Conservation (phyloP, 2,797 vertebrate species). For the Columba guinea region DNA sequence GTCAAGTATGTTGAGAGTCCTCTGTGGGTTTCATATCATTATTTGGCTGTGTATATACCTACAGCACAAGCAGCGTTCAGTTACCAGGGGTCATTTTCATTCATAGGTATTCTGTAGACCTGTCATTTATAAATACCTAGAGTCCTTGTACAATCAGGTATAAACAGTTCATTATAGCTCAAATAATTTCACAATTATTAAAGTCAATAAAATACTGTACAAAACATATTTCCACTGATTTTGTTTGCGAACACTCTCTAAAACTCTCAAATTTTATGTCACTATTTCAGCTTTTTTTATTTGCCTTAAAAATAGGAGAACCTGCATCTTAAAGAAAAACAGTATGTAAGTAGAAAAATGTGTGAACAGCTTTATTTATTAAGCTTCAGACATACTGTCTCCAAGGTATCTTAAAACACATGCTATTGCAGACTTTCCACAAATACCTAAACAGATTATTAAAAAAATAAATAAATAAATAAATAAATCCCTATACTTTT, state of each 20-base stretch:
- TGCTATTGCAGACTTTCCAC: not conserved
- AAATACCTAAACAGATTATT: not conserved
- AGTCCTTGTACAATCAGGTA: conserved; percentile 55
- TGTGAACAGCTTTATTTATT: conserved; percentile 8
- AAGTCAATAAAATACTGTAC: conserved; percentile 42
- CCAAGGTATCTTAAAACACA: not conserved
- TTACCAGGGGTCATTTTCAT: conserved; percentile 74
- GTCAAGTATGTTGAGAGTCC: conserved; percentile 58
- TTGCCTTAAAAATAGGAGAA: not conserved
- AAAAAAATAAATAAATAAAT: not conserved
- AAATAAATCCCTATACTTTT: not conserved
- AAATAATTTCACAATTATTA: conserved; percentile 60
- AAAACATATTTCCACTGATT: conserved; percentile 2
- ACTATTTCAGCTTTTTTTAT: not conserved
- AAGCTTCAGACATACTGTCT: not conserved
- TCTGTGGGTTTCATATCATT: conserved; percentile 65
- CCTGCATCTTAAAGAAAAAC: not conserved
- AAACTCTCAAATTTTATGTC: not conserved
- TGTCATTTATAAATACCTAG: conserved; percentile 66
- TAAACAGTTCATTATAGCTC: conserved; percentile 71
- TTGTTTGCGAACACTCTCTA: not conserved
- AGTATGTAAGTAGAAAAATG: not conserved
- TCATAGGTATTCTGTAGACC: conserved; percentile 62
- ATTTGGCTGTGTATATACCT: conserved; percentile 50
- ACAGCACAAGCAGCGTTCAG: conserved; percentile 42